Evolutionary conservation across 2,113 vertebrate genomes (phyloP).

Genomic region (Rhea pennata): DNA sequence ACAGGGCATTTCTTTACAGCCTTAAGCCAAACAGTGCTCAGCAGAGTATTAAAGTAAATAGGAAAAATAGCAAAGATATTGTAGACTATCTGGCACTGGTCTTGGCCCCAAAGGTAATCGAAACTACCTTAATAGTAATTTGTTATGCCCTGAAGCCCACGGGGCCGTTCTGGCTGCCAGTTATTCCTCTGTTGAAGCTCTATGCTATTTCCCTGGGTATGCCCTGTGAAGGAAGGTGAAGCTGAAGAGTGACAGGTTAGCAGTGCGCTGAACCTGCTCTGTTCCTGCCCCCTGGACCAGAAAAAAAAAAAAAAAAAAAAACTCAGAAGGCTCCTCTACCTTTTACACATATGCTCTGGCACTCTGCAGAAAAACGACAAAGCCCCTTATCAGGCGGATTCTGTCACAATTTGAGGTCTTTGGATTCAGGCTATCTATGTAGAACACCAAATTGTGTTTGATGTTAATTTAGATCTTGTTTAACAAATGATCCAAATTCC

Average conservation of each 20-base stretch:
- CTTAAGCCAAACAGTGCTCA: background rate
- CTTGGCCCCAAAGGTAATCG: background rate
- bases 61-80: background rate
- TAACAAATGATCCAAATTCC: background rate
- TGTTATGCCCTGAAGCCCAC: background rate
- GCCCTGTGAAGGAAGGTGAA: background rate
- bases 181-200: background rate
- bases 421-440: background rate
- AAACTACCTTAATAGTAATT: background rate
- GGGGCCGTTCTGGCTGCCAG: background rate
- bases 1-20: background rate
- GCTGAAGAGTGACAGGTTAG: background rate
- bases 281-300: background rate
- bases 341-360: background rate
- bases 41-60: background rate
- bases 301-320: background rate
- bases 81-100: background rate
- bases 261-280: background rate
- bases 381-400: background rate
- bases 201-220: background rate
- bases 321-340: background rate
- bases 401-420: background rate
- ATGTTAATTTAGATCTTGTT: background rate
- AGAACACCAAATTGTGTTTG: background rate
- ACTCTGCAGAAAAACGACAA: background rate